Percentiles rank a stretch among this genome's conserved stretches.
Conservation (phyloP, 1,140 invertebrate genomes). For the Leptinotarsa defecta region DNA sequence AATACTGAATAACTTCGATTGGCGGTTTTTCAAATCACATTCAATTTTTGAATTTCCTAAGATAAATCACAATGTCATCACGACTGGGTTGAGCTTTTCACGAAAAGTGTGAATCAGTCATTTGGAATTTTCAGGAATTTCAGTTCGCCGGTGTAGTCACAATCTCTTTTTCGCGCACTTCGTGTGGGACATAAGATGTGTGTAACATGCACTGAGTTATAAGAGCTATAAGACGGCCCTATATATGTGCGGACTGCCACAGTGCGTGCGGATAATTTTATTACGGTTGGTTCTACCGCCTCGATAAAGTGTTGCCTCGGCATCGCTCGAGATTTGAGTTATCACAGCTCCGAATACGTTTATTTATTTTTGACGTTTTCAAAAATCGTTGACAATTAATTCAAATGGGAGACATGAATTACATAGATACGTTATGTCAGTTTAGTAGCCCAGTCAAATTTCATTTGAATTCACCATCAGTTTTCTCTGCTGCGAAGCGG, state of each 20-base stretch:
- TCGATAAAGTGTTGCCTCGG: slow-evolving; percentile 22
- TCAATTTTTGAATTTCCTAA: slow-evolving; percentile 17
- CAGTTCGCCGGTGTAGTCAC: slow-evolving; percentile 9
- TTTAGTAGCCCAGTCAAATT: too few species aligned
- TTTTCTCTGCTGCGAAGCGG: too few species aligned
- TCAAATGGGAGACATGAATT: too few species aligned
- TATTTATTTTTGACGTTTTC: too few species aligned
- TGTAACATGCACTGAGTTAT: slow-evolving; percentile 29
- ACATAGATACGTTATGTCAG: too few species aligned
- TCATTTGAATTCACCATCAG: too few species aligned
- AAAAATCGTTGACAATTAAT: too few species aligned
- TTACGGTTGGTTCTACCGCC: slow-evolving; percentile 14
- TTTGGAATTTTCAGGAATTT: slow-evolving; percentile 10
- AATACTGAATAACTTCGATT: slow-evolving; percentile 2
- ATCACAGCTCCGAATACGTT: too few species aligned
- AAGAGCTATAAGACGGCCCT: slow-evolving; percentile 28
- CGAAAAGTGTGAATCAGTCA: slow-evolving; percentile 12
- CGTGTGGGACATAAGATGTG: slow-evolving; percentile 24
- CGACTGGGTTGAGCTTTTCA: slow-evolving; percentile 12
- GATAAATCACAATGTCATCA: slow-evolving; percentile 24
- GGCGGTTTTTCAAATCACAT: slow-evolving; percentile 10
- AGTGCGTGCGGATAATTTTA: slow-evolving; percentile 28
- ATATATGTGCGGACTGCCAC: slow-evolving; percentile 26
- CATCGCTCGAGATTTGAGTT: not conserved
- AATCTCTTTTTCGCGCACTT: slow-evolving; percentile 6